Percentiles rank a stretch among this genome's conserved stretches.
Conservation (phyloP, 2,113 vertebrate species). For the Phaethornis superciliosus region DNA sequence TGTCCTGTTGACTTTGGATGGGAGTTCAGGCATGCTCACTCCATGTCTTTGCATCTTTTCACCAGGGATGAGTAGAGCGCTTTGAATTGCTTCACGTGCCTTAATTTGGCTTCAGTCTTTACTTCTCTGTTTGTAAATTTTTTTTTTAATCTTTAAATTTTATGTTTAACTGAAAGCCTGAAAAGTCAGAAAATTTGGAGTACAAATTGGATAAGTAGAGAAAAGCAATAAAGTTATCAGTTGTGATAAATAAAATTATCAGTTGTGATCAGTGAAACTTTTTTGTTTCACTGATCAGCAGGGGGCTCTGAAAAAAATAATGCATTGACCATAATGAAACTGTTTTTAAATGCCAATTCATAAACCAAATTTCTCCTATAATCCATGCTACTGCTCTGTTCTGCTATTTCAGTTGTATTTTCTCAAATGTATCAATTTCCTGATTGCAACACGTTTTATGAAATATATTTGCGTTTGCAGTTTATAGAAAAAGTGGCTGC, state of each 20-base stretch:
- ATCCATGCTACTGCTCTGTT: background rate
- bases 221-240: no score
- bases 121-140: background rate
- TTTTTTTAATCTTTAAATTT: background rate
- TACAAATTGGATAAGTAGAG: no score
- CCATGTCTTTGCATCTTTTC: background rate
- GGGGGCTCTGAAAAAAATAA: background rate
- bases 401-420: background rate
- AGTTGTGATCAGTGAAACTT: no score
- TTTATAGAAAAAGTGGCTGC: constrained; percentile 32
- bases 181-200: background rate
- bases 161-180: background rate
- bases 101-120: background rate
- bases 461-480: constrained; percentile 31
- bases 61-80: background rate
- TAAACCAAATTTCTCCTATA: background rate
- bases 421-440: background rate
- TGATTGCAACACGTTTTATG: background rate
- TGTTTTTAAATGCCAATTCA: background rate
- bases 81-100: background rate
- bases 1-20: background rate
- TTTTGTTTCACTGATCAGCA: background rate
- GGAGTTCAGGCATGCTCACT: background rate
- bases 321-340: background rate
- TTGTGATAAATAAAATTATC: no score